Evolutionary conservation across 2,113 vertebrate genomes (phyloP).

Genomic region (Muntiacus reevesi): DNA sequence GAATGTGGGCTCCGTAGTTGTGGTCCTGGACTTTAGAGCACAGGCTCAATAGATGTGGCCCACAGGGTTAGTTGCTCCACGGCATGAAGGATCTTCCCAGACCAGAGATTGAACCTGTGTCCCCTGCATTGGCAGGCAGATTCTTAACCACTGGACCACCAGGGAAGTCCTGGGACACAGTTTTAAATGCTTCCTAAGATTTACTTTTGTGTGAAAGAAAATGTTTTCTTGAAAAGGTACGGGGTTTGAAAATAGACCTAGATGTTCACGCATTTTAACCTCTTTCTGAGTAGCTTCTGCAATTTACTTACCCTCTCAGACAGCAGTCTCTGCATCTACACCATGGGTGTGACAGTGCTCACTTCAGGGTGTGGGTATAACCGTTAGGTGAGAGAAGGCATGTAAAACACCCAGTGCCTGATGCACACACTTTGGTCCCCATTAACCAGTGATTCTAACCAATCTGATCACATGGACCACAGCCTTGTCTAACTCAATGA

Average conservation of each 20-base stretch:
- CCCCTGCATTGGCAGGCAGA: not conserved
- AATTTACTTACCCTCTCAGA: not conserved
- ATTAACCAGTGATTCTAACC: not conserved
- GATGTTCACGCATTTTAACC: not conserved
- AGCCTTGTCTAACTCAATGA: not conserved
- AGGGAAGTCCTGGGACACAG: not conserved
- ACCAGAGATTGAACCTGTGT: not conserved
- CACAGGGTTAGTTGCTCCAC: not conserved
- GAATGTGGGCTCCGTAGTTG: not conserved
- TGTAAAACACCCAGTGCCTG: no score
- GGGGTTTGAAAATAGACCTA: not conserved
- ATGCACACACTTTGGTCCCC: not conserved
- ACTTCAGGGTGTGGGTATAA: not conserved
- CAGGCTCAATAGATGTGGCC: not conserved
- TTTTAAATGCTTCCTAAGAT: constrained; percentile 2
- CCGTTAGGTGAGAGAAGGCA: not conserved
- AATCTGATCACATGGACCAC: not conserved
- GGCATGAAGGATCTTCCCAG: not conserved
- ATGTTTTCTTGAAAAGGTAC: not conserved
- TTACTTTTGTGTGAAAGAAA: constrained; percentile 19
- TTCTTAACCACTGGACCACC: not conserved
- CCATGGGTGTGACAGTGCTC: not conserved
- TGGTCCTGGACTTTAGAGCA: not conserved
- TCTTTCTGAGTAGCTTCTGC: not conserved
- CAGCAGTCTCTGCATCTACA: not conserved